phyloP scores from a whole-genome alignment of 2,888 invertebrate species.

The Thymelicus acteon region DNA sequence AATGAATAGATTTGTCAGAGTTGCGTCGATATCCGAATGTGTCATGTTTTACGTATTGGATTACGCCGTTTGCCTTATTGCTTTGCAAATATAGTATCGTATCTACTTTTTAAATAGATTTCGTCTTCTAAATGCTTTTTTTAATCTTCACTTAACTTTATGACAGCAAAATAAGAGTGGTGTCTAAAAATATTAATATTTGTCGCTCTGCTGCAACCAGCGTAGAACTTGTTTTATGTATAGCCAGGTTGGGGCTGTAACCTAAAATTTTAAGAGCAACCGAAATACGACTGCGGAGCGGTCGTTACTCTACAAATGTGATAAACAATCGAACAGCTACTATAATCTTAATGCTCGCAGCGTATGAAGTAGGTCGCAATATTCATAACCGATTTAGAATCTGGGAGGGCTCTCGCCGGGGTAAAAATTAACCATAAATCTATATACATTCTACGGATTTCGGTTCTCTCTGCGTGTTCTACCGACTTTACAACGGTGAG shows the following conservation, averaged over 20 bases:
- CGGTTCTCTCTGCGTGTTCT: too few species aligned
- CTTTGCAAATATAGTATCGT: conserved; percentile 11
- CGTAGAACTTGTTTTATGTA: conserved; percentile 10
- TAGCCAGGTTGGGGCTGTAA: conserved; percentile 23
- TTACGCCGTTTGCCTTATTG: conserved; percentile 52
- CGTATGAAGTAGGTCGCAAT: conserved; percentile 61
- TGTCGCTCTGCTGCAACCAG: neutral
- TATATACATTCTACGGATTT: too few species aligned
- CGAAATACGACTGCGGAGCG: conserved; percentile 45
- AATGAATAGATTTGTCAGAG: conserved; percentile 40
- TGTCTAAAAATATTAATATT: neutral
- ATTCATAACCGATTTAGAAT: conserved; percentile 57
- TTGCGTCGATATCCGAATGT: conserved; percentile 51
- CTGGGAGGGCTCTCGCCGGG: conserved; percentile 52
- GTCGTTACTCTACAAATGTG: conserved; percentile 47
- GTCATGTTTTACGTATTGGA: conserved; percentile 60
- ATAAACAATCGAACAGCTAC: conserved; percentile 45
- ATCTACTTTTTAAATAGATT: neutral
- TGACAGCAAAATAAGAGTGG: neutral
- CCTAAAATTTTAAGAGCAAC: conserved; percentile 39
- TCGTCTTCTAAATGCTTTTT: neutral
- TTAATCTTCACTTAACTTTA: neutral
- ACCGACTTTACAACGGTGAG: too few species aligned
- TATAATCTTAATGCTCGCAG: conserved; percentile 41
- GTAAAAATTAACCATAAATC: conserved; percentile 23